These are phyloP conservation scores for Thymelicus lineola DNA, from an alignment of 2,888 invertebrate species.

Conservation along the genomic window DNA sequence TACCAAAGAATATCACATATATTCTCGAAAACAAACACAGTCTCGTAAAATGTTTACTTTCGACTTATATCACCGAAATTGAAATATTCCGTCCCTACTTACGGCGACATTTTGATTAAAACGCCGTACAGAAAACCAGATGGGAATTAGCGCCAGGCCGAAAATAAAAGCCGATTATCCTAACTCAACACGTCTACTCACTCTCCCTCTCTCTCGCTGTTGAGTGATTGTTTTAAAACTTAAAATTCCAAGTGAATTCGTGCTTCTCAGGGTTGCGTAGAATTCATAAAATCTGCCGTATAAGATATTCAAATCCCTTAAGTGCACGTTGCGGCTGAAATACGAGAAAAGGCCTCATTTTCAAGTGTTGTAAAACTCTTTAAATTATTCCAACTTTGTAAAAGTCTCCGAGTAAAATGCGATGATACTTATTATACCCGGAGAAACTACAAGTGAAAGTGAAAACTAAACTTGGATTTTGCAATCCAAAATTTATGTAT, in stretches of 20 bases:
- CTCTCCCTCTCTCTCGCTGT: conserved; percentile 43
- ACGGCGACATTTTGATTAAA: conserved; percentile 7
- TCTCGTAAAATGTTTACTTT: conserved; percentile 43
- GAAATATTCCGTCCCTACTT: conserved; percentile 42
- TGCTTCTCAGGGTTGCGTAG: conserved; percentile 64
- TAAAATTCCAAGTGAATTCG: conserved; percentile 69
- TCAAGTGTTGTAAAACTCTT: conserved; percentile 82
- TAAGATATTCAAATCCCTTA: conserved; percentile 85
- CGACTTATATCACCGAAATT: conserved; percentile 51
- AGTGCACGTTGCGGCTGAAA: conserved; percentile 83
- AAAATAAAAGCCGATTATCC: conserved; percentile 39
- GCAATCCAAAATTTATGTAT: too few relatives aligned
- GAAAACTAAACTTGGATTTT: not conserved
- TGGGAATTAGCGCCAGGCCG: conserved; percentile 16
- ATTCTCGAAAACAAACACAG: not conserved
- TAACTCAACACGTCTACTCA: conserved; percentile 35
- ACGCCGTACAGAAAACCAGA: conserved; percentile 14
- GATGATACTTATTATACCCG: too few relatives aligned
- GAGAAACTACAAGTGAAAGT: not conserved
- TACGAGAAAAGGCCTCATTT: conserved; percentile 83
- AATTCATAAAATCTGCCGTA: conserved; percentile 78
- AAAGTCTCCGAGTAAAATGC: conserved; percentile 68
- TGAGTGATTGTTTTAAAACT: conserved; percentile 67
- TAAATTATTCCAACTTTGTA: conserved; percentile 80
- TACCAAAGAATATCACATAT: too few relatives aligned